phyloP scores from a whole-genome alignment of 2,888 invertebrate genomes.

The Baccha elongata region DNA sequence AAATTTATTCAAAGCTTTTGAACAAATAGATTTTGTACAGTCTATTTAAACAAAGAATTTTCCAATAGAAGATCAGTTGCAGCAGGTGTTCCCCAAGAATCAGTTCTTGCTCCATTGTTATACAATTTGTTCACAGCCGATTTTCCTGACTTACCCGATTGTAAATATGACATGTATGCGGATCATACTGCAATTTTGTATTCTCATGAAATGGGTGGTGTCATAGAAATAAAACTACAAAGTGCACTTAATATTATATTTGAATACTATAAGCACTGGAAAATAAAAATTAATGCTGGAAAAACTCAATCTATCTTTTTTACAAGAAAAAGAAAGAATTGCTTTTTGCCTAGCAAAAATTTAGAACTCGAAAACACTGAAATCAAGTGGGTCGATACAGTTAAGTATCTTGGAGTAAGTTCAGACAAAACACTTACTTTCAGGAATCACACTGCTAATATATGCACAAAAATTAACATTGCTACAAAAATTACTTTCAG shows the following conservation, averaged over 20 bases:
- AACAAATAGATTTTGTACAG: background rate
- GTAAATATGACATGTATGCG: conserved; percentile 12
- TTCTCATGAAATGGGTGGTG: conserved; percentile 1
- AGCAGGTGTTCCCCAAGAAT: background rate
- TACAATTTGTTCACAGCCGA: background rate
- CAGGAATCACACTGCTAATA: background rate
- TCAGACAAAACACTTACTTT: background rate
- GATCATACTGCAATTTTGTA: conserved; percentile 8
- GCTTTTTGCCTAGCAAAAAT: background rate
- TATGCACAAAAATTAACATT: background rate
- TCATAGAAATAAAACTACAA: conserved; percentile 10
- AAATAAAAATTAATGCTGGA: background rate
- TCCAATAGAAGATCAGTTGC: background rate
- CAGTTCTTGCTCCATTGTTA: background rate
- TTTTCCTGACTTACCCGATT: background rate
- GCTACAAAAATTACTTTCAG: too few relatives aligned
- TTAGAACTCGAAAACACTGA: background rate
- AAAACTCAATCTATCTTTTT: conserved; percentile 3
- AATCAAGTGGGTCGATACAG: background rate
- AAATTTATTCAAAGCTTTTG: too few relatives aligned
- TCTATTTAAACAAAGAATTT: background rate
- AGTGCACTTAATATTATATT: background rate
- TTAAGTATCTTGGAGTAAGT: too few relatives aligned
- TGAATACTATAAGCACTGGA: conserved; percentile 5
- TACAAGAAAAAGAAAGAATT: conserved; percentile 4